These are phyloP conservation scores for Melanotaenia nigrans DNA, from an alignment of 2,797 vertebrate species.

Conservation along the genomic window DNA sequence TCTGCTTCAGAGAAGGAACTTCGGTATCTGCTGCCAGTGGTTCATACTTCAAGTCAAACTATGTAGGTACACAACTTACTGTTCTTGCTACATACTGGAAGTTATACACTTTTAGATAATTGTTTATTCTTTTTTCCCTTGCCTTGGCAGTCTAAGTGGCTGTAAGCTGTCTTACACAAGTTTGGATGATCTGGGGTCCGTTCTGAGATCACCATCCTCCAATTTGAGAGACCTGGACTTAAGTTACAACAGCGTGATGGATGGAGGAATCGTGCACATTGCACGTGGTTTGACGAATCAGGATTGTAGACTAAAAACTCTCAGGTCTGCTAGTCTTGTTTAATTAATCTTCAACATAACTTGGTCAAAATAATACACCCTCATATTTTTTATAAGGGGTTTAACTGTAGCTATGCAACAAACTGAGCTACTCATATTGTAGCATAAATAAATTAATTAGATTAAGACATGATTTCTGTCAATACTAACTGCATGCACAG, in stretches of 20 bases:
- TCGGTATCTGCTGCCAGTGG: slow-evolving; percentile 20
- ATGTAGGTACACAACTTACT: slow-evolving; percentile 14
- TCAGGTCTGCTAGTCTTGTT: not conserved
- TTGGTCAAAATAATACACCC: not conserved
- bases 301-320: not conserved
- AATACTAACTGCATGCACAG: not conserved
- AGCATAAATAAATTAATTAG: not conserved
- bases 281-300: not conserved
- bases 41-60: slow-evolving; percentile 5
- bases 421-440: not conserved
- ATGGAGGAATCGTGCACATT: rapidly evolving
- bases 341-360: not conserved
- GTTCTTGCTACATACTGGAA: not conserved
- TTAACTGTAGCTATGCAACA: not conserved
- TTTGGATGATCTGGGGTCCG: not conserved
- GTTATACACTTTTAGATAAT: not conserved
- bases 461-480: not conserved
- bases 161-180: not conserved
- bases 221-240: slow-evolving; percentile 1
- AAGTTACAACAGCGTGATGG: not conserved
- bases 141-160: not conserved
- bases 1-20: slow-evolving; percentile 13
- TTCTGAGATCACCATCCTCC: not conserved
- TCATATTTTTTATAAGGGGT: not conserved
- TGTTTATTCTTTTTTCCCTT: not conserved